These are phyloP conservation scores for Dinocampus coccinellae DNA, from an alignment of 2,888 invertebrate species.

Conservation along the genomic window DNA sequence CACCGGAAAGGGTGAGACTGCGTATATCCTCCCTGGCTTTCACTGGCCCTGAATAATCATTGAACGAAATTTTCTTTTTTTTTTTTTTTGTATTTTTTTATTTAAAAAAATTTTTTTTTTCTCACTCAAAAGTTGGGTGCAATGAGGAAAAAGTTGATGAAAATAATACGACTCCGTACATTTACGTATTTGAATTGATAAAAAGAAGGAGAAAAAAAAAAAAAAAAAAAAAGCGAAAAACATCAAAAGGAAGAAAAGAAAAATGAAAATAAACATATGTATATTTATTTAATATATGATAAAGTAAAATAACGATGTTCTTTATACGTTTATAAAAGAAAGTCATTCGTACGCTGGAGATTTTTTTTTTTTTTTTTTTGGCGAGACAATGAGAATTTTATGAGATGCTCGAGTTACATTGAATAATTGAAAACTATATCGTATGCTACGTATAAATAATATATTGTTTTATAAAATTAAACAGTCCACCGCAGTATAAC, in stretches of 20 bases:
- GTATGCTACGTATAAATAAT: neutral
- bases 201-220: neutral
- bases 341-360: neutral
- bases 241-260: neutral
- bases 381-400: neutral
- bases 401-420: slow-evolving; percentile 11
- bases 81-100: neutral
- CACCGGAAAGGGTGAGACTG: slow-evolving; percentile 3
- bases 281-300: no score
- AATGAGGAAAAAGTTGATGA: slow-evolving; percentile 6
- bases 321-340: neutral
- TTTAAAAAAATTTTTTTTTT: no score
- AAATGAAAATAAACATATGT: neutral
- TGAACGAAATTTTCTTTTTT: slow-evolving; percentile 8
- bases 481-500: neutral
- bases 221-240: neutral
- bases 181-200: slow-evolving; percentile 4
- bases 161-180: neutral
- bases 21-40: neutral
- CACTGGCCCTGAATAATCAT: slow-evolving; percentile 11
- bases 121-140: slow-evolving; percentile 10
- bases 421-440: neutral
- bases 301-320: slow-evolving; percentile 20
- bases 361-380: no score
- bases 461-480: neutral